phyloP scores from a whole-genome alignment of 2,113 vertebrate species.

The Sisor rabdophorus region DNA sequence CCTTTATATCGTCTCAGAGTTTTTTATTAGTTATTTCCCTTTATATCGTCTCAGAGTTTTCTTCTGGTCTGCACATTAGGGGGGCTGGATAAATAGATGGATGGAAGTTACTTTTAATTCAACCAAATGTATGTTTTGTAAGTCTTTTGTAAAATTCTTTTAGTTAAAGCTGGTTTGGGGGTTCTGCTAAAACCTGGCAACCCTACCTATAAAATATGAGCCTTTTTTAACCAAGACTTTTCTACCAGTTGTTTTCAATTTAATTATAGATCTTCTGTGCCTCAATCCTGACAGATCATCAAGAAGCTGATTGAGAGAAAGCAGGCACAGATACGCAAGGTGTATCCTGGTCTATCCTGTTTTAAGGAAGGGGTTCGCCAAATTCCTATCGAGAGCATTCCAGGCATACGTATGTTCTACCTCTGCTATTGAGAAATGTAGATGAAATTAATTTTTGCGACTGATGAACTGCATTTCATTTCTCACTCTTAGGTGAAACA shows the following conservation, averaged over 20 bases:
- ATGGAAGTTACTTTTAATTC: not conserved
- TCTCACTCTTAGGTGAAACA: conserved; percentile 82
- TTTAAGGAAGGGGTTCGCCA: conserved; percentile 98
- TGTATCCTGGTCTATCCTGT: conserved; percentile 97
- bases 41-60: no score
- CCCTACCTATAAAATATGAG: no score
- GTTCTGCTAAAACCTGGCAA: no score
- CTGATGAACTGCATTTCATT: conserved; percentile 19
- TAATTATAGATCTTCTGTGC: not conserved
- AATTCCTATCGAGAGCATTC: conserved; percentile 98
- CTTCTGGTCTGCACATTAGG: no score
- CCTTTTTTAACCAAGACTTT: not conserved
- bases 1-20: no score
- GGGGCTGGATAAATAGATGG: no score
- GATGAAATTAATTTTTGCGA: not conserved
- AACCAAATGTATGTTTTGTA: not conserved
- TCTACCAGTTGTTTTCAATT: not conserved
- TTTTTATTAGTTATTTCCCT: no score
- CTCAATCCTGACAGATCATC: conserved; percentile 80
- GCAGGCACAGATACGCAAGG: conserved; percentile 96
- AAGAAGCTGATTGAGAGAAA: conserved; percentile 98
- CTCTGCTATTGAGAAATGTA: not conserved
- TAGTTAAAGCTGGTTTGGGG: not conserved
- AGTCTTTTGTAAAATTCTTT: not conserved
- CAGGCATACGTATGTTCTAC: conserved; percentile 88